A percentile compares a stretch with the other conserved stretches of the same genome.
Evolutionary conservation across 2,888 invertebrate species (phyloP).

Genomic region (Apamea anceps): DNA sequence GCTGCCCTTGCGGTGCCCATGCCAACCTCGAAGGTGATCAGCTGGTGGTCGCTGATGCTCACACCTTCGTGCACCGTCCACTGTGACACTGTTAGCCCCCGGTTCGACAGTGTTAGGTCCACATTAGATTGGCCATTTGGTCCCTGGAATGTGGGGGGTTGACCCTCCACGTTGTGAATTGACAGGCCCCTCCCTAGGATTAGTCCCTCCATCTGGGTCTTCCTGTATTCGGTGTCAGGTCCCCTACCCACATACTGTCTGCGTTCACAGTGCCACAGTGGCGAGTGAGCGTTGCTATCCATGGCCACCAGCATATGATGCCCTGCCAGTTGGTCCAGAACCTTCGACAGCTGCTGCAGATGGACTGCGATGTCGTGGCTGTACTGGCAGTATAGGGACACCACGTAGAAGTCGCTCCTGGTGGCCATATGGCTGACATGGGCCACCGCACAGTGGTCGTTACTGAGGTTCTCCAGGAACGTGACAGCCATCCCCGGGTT

Average conservation of each 20-base stretch:
- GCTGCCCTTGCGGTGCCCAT: neutral
- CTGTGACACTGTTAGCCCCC: slow-evolving; percentile 31
- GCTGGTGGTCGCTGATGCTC: slow-evolving; percentile 60
- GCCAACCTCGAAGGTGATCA: slow-evolving; percentile 38
- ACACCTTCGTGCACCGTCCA: slow-evolving; percentile 57
- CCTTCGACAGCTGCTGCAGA: slow-evolving; percentile 28
- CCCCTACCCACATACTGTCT: too few relatives aligned
- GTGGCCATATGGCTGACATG: neutral
- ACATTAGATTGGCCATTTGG: slow-evolving; percentile 60
- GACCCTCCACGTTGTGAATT: slow-evolving; percentile 6
- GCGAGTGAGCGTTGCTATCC: slow-evolving; percentile 68
- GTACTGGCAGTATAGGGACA: slow-evolving; percentile 24
- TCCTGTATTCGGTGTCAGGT: too few relatives aligned
- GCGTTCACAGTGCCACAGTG: slow-evolving; percentile 52
- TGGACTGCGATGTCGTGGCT: neutral
- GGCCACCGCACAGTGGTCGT: slow-evolving; percentile 11
- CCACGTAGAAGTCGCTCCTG: neutral
- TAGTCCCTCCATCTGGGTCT: too few relatives aligned
- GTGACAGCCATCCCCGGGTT: neutral
- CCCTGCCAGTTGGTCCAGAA: slow-evolving; percentile 43
- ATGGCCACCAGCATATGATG: slow-evolving; percentile 46
- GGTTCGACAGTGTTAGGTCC: slow-evolving; percentile 56
- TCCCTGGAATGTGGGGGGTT: slow-evolving; percentile 44
- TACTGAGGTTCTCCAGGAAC: neutral
- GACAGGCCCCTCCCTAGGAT: neutral